Percentiles rank a stretch among this genome's conserved stretches.
These are phyloP conservation scores for Bergia puertoricense DNA, from an alignment of 92 coral and sea anemone genomes.

Conservation along the genomic window DNA sequence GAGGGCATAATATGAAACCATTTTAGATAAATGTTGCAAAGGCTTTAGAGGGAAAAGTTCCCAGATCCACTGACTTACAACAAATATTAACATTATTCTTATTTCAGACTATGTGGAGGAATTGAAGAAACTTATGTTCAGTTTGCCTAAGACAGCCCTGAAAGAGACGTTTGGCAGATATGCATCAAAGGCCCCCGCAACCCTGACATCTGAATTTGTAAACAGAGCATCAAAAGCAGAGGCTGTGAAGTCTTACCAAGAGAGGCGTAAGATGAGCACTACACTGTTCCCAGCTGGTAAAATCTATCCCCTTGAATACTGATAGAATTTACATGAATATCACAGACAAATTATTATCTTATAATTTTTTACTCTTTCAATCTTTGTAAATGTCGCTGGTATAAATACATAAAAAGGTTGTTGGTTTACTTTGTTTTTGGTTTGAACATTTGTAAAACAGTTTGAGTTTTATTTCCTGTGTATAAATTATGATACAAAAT, in stretches of 20 bases:
- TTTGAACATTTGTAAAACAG: no score
- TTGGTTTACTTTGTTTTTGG: no score
- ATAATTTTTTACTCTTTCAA: no score
- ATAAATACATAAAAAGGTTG: no score
- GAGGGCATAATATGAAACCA: no score
- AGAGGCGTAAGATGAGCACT: neutral
- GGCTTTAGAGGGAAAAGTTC: neutral
- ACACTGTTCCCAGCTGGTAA: constrained; percentile 5
- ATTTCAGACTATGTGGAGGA: neutral
- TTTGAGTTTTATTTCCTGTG: no score
- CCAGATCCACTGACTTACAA: neutral
- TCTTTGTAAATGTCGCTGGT: no score
- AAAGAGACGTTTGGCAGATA: neutral
- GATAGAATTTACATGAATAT: neutral
- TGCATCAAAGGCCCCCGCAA: neutral
- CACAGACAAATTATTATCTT: no score
- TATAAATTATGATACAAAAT: no score
- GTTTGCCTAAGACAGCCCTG: neutral
- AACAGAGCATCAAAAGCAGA: neutral
- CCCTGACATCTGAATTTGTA: neutral
- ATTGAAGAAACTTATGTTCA: constrained; percentile 7
- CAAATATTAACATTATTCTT: neutral
- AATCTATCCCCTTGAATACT: neutral
- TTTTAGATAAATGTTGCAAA: neutral
- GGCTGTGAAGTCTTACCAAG: neutral